phyloP scores from a whole-genome alignment of 1,140 invertebrate species.

The Tetramorium parvispinum region DNA sequence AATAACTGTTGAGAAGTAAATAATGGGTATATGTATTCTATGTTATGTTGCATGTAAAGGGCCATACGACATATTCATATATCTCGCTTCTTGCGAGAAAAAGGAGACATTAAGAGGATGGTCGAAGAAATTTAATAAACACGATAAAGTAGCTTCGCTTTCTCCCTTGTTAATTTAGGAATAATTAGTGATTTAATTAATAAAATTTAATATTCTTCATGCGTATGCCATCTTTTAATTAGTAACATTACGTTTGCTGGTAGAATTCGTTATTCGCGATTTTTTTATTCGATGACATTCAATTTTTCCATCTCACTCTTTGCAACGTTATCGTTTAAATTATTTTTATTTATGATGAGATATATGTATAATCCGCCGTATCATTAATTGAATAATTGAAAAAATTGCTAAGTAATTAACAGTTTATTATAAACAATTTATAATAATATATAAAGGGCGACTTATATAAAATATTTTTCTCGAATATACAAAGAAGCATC shows the following conservation, averaged over 20 bases:
- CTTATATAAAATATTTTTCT: background rate
- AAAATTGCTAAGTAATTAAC: background rate
- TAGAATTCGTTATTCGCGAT: background rate
- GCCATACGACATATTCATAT: background rate
- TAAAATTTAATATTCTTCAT: slow-evolving; percentile 51
- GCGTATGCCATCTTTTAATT: slow-evolving; percentile 15
- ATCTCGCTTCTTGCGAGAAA: slow-evolving; percentile 13
- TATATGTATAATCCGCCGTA: background rate
- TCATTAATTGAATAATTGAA: background rate
- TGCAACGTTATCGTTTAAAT: background rate
- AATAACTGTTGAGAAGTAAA: background rate
- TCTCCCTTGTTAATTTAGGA: slow-evolving; percentile 64
- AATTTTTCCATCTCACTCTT: background rate
- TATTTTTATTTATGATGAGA: background rate
- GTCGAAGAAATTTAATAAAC: slow-evolving; percentile 77
- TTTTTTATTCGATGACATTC: background rate
- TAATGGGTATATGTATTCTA: background rate
- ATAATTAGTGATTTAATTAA: slow-evolving; percentile 68
- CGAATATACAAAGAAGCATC: background rate
- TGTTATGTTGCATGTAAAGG: background rate
- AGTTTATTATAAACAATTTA: background rate
- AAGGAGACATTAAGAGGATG: slow-evolving; percentile 17
- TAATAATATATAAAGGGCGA: background rate
- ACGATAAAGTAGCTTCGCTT: slow-evolving; percentile 53
- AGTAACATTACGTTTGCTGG: background rate